Conservation (phyloP, 2,888 invertebrate species). For the Diogma glabrata region DNA sequence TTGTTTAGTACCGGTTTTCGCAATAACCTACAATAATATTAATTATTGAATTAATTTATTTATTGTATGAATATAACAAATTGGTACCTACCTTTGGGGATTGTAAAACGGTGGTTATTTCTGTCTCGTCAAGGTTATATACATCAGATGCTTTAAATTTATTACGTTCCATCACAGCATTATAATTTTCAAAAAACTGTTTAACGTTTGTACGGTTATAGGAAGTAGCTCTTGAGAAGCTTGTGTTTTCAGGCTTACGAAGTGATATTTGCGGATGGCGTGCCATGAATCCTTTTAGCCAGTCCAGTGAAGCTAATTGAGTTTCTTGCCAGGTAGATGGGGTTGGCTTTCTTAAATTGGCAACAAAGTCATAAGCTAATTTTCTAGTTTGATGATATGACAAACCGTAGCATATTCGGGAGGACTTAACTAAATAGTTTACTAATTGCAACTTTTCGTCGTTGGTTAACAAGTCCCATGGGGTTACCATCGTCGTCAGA, state of each 20-base stretch:
- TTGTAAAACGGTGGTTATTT: constrained; percentile 18
- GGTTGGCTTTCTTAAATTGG: too few relatives aligned
- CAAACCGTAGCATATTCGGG: too few relatives aligned
- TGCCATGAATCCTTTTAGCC: constrained; percentile 17
- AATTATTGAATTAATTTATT: not conserved
- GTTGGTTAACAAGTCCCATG: too few relatives aligned
- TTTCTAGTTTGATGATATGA: too few relatives aligned
- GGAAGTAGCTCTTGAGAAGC: too few relatives aligned
- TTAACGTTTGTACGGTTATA: constrained; percentile 18
- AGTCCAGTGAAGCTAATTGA: too few relatives aligned
- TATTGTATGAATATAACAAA: not conserved
- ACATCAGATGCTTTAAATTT: constrained; percentile 17
- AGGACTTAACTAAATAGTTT: too few relatives aligned
- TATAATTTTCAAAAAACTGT: constrained; percentile 18
- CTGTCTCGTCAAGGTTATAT: constrained; percentile 20
- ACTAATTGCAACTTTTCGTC: too few relatives aligned
- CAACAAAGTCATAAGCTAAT: too few relatives aligned
- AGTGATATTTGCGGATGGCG: constrained; percentile 18
- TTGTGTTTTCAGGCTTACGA: constrained; percentile 19
- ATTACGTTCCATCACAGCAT: constrained; percentile 13
- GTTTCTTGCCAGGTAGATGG: too few relatives aligned
- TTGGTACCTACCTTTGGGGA: constrained; percentile 14
- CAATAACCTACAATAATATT: constrained; percentile 13
- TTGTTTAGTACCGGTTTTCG: constrained; percentile 18
- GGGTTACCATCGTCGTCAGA: too few relatives aligned